Percentiles rank a stretch among this genome's conserved stretches.
phyloP scores from a whole-genome alignment of 2,888 invertebrate species.

The Lysandra coridon region DNA sequence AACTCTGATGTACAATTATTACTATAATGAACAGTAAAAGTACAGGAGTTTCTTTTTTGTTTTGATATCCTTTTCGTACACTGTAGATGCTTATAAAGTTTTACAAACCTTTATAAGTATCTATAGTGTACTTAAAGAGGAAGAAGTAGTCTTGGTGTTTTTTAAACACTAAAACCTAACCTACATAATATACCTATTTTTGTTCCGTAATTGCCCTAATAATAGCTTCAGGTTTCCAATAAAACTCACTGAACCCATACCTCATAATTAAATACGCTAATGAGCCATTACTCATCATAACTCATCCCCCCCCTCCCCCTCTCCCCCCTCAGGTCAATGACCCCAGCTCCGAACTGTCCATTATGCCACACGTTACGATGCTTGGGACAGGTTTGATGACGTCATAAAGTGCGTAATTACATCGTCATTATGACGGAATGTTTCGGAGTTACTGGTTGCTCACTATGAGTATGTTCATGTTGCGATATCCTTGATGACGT shows the following conservation, averaged over 20 bases:
- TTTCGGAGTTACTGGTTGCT: background rate
- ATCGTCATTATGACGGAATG: background rate
- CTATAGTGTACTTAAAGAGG: no score
- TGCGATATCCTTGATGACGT: no score
- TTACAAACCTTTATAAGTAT: no score
- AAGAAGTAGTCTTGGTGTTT: no score
- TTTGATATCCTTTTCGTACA: no score
- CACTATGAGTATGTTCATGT: no score
- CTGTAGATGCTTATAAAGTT: no score
- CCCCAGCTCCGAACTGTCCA: background rate
- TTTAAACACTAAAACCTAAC: no score
- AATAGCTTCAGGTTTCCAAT: background rate
- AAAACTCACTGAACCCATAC: background rate
- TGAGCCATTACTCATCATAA: slow-evolving; percentile 3
- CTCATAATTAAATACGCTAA: background rate
- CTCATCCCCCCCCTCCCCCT: background rate
- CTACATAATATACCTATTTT: no score
- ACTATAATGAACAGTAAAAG: background rate
- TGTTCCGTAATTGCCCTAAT: no score
- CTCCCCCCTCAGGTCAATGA: background rate
- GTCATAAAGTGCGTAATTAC: background rate
- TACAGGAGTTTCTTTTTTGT: background rate
- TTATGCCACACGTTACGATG: background rate
- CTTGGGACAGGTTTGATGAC: slow-evolving; percentile 6
- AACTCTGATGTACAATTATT: background rate